Evolutionary conservation across 2,797 vertebrate genomes (phyloP), one percentile per base, ranked within the genome.

Genomic region (Morus bassanus): DNA sequence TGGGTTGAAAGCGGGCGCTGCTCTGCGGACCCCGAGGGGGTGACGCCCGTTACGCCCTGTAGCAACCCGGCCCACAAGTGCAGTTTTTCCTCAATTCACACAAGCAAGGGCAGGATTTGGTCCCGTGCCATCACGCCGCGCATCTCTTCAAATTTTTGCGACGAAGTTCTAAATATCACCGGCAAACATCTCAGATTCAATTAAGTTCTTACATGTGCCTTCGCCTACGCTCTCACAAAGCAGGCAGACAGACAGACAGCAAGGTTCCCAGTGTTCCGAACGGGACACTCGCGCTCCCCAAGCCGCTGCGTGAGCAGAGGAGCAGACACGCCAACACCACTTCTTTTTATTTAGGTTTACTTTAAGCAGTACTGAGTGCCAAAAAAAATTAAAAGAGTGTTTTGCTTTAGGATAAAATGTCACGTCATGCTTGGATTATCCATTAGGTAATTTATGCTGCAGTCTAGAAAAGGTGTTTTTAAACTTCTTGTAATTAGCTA

Each of bases 331-430:
- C 31, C 21, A 60, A 11, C 30, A 10, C 14, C 8, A 0, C 54
- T 33, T 28, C 28, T n/a, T 79, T 59, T 19, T 3, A n/a, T 15
- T 35, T 30, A 41, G 13, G n/a, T 60, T 91, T 79, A 31, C 70
- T 65, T 68, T 45, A 54, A 88, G 41, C 67, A 56, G 63, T 7
- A 10, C 31, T 0, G 31, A 67, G 72, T 11, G 82, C 76, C 76
- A 87, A 67, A 74, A 73, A 59, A 63, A 79, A 74, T 33, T 25
- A 12, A 93, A 87, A 24, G 1, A 8, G 12, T 7, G 46, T 82
- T 95, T 92, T 92, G 63, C 92, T 85, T 64, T 43, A 73, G 85
- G 83, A 95, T 91, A 86, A 93, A 85, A 39, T 17, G 39, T 90
- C 80, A 33, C 78, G 19, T 84, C 60, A 28, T 19, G 87, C 91